Percentiles rank a stretch among this genome's conserved stretches.
phyloP scores from a whole-genome alignment of 2,797 vertebrate species.

The Nannoperca obscura region DNA sequence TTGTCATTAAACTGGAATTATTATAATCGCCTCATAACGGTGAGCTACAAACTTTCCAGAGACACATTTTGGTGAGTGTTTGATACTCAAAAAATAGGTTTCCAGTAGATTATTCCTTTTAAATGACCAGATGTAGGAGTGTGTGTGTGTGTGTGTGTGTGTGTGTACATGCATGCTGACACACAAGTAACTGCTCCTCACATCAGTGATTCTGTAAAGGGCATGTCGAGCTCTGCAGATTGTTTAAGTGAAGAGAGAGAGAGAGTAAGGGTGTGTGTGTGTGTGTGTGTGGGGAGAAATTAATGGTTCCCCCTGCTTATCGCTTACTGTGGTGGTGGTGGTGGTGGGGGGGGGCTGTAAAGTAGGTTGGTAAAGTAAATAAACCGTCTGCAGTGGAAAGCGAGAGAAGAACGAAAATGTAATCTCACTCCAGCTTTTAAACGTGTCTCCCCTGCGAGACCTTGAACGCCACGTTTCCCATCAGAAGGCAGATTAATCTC shows the following conservation, averaged over 20 bases:
- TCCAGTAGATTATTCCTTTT: neutral
- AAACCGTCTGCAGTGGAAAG: conserved; percentile 60
- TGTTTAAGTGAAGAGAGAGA: conserved; percentile 55
- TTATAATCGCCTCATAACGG: neutral
- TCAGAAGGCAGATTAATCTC: conserved; percentile 71
- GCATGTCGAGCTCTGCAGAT: conserved; percentile 57
- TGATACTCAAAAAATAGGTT: neutral
- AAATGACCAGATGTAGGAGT: neutral
- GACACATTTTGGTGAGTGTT: neutral
- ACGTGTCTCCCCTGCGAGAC: conserved; percentile 55
- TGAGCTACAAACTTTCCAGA: neutral
- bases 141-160: neutral
- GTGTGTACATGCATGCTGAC: conserved; percentile 7
- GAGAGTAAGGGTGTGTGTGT: conserved; percentile 20
- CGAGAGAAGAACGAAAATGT: conserved; percentile 67
- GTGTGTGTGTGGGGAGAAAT: conserved; percentile 40
- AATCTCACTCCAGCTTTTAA: conserved; percentile 68
- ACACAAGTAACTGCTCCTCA: conserved; percentile 13
- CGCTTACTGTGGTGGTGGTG: conserved; percentile 10
- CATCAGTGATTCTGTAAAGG: conserved; percentile 55
- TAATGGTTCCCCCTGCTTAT: conserved; percentile 60
- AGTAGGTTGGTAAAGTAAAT: conserved; percentile 76
- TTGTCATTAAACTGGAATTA: neutral
- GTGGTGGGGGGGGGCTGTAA: conserved; percentile 41
- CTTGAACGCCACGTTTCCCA: conserved; percentile 70